phyloP scores from a whole-genome alignment of 1,140 invertebrate species.

The Drosophila chauvacae region DNA sequence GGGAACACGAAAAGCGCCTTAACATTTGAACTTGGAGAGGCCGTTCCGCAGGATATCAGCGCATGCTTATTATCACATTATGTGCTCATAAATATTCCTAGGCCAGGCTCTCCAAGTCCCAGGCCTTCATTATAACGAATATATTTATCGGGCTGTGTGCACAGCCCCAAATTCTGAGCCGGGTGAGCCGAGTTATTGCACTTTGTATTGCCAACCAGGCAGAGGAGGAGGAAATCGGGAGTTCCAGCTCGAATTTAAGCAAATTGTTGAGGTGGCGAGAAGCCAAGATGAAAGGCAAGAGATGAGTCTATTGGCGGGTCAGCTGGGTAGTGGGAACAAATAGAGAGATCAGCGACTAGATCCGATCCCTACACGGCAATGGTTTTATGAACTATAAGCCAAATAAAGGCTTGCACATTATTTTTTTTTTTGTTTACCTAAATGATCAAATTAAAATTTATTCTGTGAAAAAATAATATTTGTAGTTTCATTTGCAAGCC shows the following conservation, averaged over 20 bases:
- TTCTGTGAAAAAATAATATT: background rate
- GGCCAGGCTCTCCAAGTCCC: conserved; percentile 47
- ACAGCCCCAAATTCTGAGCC: conserved; percentile 45
- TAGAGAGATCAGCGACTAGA: conserved; percentile 12
- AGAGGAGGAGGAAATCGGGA: conserved; percentile 49
- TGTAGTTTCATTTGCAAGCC: background rate
- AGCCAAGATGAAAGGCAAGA: conserved; percentile 30
- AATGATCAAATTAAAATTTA: background rate
- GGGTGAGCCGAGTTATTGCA: conserved; percentile 49
- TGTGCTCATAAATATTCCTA: conserved; percentile 77
- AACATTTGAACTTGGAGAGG: conserved; percentile 75
- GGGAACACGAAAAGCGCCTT: conserved; percentile 82
- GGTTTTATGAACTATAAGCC: background rate
- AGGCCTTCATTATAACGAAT: conserved; percentile 61
- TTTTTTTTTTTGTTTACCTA: background rate
- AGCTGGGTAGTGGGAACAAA: conserved; percentile 4
- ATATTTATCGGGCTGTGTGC: conserved; percentile 56
- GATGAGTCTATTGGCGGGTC: conserved; percentile 21
- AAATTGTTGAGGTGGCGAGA: conserved; percentile 52
- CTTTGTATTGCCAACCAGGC: conserved; percentile 51
- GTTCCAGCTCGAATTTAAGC: conserved; percentile 53
- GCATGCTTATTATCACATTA: conserved; percentile 82
- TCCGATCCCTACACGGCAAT: background rate
- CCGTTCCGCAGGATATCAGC: conserved; percentile 81
- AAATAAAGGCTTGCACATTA: no score